phyloP scores from a whole-genome alignment of 2,797 vertebrate species.

The Sciaenops ocellatus region DNA sequence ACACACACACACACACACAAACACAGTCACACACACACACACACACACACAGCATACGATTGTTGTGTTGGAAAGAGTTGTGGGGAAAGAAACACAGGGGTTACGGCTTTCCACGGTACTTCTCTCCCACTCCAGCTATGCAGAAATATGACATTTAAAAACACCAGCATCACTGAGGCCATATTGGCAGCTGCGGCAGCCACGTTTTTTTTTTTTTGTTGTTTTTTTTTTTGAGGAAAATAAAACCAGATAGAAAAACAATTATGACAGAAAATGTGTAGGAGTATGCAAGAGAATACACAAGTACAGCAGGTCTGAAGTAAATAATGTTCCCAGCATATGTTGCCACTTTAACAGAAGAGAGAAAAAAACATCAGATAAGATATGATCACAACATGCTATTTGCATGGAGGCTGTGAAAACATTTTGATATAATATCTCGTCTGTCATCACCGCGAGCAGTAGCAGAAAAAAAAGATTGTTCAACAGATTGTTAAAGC shows the following conservation, averaged over 20 bases:
- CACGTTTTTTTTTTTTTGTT: slow-evolving; percentile 12
- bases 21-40: slow-evolving; percentile 30
- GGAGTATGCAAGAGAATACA: slow-evolving; percentile 61
- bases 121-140: slow-evolving; percentile 59
- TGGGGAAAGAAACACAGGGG: slow-evolving; percentile 62
- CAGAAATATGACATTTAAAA: slow-evolving; percentile 60
- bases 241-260: slow-evolving; percentile 52
- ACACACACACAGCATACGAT: slow-evolving; percentile 48
- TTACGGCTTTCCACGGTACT: slow-evolving; percentile 49
- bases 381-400: slow-evolving; percentile 69
- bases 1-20: slow-evolving; percentile 43
- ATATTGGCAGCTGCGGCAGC: slow-evolving; percentile 50
- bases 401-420: slow-evolving; percentile 72
- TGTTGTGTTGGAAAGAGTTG: slow-evolving; percentile 33
- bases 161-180: slow-evolving; percentile 38
- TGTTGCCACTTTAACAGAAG: slow-evolving; percentile 61
- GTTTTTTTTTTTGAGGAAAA: slow-evolving; percentile 28
- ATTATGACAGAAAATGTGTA: slow-evolving; percentile 62
- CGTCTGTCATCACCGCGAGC: slow-evolving; percentile 59
- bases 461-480: slow-evolving; percentile 56
- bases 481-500: slow-evolving; percentile 73
- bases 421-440: slow-evolving; percentile 75
- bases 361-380: slow-evolving; percentile 53
- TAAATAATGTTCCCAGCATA: slow-evolving; percentile 59
- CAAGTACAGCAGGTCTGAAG: slow-evolving; percentile 55